Evolutionary conservation across 2,888 invertebrate species (phyloP).

Genomic region (Trimorus sp.): DNA sequence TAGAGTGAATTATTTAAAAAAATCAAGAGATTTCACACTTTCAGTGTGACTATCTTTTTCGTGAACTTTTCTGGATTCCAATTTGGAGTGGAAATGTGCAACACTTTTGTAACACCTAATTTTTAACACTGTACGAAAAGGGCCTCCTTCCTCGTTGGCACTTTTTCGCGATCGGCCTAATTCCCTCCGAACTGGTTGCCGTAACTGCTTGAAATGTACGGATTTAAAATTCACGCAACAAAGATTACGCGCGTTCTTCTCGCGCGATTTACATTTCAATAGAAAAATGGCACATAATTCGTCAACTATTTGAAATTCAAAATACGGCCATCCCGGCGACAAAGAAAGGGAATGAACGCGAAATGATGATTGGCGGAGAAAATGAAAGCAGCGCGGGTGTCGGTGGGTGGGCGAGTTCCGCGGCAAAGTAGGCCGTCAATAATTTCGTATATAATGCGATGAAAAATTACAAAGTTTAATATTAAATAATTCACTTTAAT

Average conservation of each 20-base stretch:
- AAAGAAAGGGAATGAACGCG: constrained; percentile 49
- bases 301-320: constrained; percentile 60
- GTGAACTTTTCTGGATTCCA: no score
- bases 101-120: no score
- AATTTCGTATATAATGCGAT: constrained; percentile 80
- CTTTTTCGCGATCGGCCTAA: constrained; percentile 14
- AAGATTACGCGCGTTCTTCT: constrained; percentile 36
- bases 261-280: constrained; percentile 49
- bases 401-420: constrained; percentile 64
- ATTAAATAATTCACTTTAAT: constrained; percentile 85
- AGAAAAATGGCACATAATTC: constrained; percentile 49
- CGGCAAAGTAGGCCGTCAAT: constrained; percentile 75
- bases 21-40: no score
- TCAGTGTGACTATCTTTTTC: no score
- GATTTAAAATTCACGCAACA: constrained; percentile 32
- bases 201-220: constrained; percentile 30
- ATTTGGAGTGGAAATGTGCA: no score
- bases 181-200: constrained; percentile 18
- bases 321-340: constrained; percentile 37
- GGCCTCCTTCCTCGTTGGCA: not conserved
- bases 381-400: constrained; percentile 45
- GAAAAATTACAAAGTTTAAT: constrained; percentile 84
- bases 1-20: no score
- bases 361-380: constrained; percentile 60
- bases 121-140: no score